phyloP scores from a whole-genome alignment of 1,140 invertebrate species.

The Leucophenga varia region DNA sequence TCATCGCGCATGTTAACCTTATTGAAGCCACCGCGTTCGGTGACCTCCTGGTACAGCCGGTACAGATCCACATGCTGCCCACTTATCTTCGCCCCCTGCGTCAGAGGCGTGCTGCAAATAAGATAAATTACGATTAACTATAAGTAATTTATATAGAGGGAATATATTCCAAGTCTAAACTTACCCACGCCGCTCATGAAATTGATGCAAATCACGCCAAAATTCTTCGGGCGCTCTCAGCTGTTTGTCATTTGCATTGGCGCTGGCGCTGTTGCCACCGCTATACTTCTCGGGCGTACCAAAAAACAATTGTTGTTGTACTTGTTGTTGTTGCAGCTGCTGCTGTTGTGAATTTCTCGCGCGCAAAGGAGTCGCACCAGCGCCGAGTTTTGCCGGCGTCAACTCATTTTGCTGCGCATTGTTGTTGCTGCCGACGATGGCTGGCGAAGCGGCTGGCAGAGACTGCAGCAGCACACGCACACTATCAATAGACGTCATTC shows the following conservation, averaged over 20 bases:
- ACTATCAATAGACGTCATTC: constrained; percentile 38
- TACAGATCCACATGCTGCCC: constrained; percentile 89
- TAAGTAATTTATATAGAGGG: neutral
- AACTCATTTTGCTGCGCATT: constrained; percentile 17
- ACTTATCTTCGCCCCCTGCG: constrained; percentile 76
- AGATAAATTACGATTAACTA: neutral
- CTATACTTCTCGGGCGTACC: constrained; percentile 28
- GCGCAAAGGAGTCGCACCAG: constrained; percentile 29
- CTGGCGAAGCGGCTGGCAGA: constrained; percentile 34
- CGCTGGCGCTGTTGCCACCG: neutral
- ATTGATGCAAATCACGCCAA: constrained; percentile 76
- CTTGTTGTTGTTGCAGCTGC: constrained; percentile 8
- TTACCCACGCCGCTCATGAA: constrained; percentile 83
- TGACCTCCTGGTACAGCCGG: constrained; percentile 87
- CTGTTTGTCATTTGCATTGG: constrained; percentile 7
- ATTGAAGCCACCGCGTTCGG: constrained; percentile 85
- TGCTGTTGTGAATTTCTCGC: constrained; percentile 25
- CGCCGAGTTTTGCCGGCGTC: constrained; percentile 31
- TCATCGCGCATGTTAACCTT: constrained; percentile 81
- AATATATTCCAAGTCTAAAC: constrained; percentile 32
- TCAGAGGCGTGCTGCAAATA: constrained; percentile 72
- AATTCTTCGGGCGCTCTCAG: constrained; percentile 59
- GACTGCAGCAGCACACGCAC: constrained; percentile 39
- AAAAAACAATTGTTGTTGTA: constrained; percentile 11
- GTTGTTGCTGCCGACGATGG: constrained; percentile 13